A percentile compares a stretch with the other conserved stretches of the same genome.
These are phyloP conservation scores for Apogon hyalosoma DNA, from an alignment of 2,797 vertebrate species.

Conservation along the genomic window DNA sequence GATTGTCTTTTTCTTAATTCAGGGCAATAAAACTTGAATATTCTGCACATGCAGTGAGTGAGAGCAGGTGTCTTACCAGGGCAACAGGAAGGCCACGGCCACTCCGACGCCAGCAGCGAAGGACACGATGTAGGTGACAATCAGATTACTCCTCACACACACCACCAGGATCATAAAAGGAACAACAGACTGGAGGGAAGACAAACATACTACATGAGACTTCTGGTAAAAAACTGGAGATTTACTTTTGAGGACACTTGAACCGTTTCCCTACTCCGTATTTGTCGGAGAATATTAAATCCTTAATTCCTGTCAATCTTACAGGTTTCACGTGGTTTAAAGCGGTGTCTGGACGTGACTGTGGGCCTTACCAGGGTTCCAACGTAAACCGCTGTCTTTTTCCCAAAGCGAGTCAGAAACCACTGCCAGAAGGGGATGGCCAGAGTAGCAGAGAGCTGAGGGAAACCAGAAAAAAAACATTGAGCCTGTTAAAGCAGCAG, in stretches of 20 bases:
- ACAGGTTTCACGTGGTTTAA: constrained; percentile 1
- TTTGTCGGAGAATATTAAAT: neutral
- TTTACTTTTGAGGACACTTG: neutral
- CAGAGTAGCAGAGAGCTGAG: constrained; percentile 91
- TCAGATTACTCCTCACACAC: constrained; percentile 87
- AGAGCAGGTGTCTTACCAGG: constrained; percentile 86
- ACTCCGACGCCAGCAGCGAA: constrained; percentile 92
- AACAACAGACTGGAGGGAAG: constrained; percentile 86
- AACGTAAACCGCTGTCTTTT: constrained; percentile 92
- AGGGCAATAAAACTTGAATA: too few relatives aligned
- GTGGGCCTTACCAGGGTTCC: constrained; percentile 90
- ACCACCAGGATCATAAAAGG: constrained; percentile 93
- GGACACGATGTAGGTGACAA: constrained; percentile 91
- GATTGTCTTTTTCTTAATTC: too few relatives aligned
- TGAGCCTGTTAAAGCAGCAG: constrained; percentile 27
- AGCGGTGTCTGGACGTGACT: constrained; percentile 1
- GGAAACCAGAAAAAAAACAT: constrained; percentile 3
- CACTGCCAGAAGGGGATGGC: constrained; percentile 98
- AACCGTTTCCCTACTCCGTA: neutral
- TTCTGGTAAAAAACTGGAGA: neutral
- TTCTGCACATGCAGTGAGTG: too few relatives aligned
- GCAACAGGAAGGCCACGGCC: constrained; percentile 93
- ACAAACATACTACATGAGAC: neutral
- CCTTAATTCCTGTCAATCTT: constrained; percentile 3
- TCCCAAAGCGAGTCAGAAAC: constrained; percentile 96